Conservation (phyloP, 2,888 invertebrate genomes). For the Megamerina dolium region DNA sequence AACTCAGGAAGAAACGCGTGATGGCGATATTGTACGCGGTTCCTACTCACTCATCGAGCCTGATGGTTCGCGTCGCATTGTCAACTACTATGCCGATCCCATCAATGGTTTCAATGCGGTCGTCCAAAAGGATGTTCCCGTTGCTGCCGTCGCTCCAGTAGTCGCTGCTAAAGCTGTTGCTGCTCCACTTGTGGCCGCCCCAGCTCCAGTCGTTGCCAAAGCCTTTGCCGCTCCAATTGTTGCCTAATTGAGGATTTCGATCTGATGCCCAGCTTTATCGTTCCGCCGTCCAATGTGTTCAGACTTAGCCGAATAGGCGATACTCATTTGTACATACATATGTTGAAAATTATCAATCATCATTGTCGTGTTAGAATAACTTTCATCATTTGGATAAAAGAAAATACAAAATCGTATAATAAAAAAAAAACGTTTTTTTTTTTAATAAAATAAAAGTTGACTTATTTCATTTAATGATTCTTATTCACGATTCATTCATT, state of each 20-base stretch:
- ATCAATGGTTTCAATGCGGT: constrained; percentile 53
- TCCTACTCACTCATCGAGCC: constrained; percentile 51
- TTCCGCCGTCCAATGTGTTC: no score
- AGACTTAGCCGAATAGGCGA: constrained; percentile 44
- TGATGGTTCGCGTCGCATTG: constrained; percentile 51
- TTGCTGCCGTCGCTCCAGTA: constrained; percentile 48
- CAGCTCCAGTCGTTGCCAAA: constrained; percentile 36
- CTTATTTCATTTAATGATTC: no score
- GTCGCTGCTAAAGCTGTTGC: constrained; percentile 39
- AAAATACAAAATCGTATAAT: constrained; percentile 18
- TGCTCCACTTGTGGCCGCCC: constrained; percentile 31
- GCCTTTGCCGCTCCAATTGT: constrained; percentile 38
- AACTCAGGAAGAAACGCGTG: constrained; percentile 50
- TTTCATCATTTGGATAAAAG: constrained; percentile 37
- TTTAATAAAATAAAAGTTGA: no score
- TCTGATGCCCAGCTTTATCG: not conserved
- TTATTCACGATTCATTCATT: no score
- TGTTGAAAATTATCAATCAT: constrained; percentile 30
- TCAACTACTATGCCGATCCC: constrained; percentile 51
- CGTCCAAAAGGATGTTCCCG: constrained; percentile 49
- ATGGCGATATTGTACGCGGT: constrained; percentile 52
- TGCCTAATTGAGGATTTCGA: constrained; percentile 25
- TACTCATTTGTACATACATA: constrained; percentile 45
- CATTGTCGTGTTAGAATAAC: constrained; percentile 42
- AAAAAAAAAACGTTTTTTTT: constrained; percentile 9